These are phyloP conservation scores for Ptiloglossa arizonensis DNA, from an alignment of 1,140 invertebrate genomes.

Conservation along the genomic window DNA sequence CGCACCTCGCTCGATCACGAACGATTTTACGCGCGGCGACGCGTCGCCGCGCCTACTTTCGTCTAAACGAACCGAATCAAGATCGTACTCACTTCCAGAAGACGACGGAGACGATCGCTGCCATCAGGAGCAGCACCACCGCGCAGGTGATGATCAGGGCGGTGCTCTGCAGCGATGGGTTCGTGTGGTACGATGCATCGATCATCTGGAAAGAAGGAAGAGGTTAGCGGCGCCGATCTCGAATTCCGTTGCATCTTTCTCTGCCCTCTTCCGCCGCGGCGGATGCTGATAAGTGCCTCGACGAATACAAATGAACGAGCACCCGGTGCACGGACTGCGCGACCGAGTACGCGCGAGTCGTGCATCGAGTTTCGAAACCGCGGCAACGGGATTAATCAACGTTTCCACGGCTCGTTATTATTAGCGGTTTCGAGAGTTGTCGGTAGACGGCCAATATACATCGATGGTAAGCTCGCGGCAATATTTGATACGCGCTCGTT, in stretches of 20 bases:
- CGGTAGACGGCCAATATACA: neutral
- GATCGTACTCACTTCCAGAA: conserved; percentile 89
- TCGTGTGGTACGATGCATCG: conserved; percentile 89
- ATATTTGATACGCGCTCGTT: neutral
- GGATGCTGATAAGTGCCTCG: neutral
- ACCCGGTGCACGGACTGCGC: neutral
- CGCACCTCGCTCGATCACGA: neutral
- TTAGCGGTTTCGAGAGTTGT: neutral
- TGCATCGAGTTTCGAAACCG: neutral
- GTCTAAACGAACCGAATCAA: neutral
- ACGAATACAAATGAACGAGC: conserved; percentile 6
- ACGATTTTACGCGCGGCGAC: neutral
- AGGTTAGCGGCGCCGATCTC: no score
- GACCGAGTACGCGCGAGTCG: neutral
- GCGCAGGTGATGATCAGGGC: conserved; percentile 89
- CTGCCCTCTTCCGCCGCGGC: neutral
- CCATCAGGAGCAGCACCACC: conserved; percentile 86
- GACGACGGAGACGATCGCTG: conserved; percentile 88
- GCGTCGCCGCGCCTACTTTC: neutral
- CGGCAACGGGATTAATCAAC: conserved; percentile 3
- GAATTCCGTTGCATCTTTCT: no score
- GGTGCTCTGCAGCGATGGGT: conserved; percentile 89
- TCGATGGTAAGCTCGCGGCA: neutral
- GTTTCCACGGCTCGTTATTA: neutral
- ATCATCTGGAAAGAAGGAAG: conserved; percentile 87